Evolutionary conservation across 2,888 invertebrate genomes (phyloP).

Genomic region (Piscicola geometra): DNA sequence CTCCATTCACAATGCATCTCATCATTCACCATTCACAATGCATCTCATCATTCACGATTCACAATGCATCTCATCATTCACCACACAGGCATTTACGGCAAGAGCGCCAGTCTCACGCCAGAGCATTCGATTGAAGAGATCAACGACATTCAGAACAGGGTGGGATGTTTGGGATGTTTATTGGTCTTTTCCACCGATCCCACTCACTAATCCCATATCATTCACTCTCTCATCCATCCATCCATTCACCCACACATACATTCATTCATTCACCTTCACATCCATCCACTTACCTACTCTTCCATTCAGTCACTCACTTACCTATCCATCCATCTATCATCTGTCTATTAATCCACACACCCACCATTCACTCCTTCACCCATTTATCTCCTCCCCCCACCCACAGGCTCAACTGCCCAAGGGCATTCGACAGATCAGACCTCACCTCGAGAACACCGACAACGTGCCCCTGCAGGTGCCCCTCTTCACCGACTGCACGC

Average conservation of each 20-base stretch:
- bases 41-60: not conserved
- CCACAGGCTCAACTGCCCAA: slow-evolving; percentile 77
- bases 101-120: not conserved
- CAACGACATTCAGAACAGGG: slow-evolving; percentile 30
- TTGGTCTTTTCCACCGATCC: too few relatives aligned
- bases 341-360: too few relatives aligned
- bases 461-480: slow-evolving; percentile 95
- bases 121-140: slow-evolving; percentile 23
- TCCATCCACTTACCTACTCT: too few relatives aligned
- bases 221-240: too few relatives aligned
- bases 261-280: too few relatives aligned
- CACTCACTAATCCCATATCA: too few relatives aligned
- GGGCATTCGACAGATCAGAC: slow-evolving; percentile 91
- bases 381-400: not conserved
- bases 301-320: too few relatives aligned
- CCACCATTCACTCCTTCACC: too few relatives aligned
- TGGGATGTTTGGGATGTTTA: not conserved
- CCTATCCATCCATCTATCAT: too few relatives aligned
- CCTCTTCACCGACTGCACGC: slow-evolving; percentile 92
- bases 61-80: not conserved
- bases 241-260: too few relatives aligned
- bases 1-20: not conserved
- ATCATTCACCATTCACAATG: not conserved
- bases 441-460: slow-evolving; percentile 89
- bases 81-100: not conserved